Percentiles rank a stretch among this genome's conserved stretches.
Conservation (phyloP, 2,888 invertebrate species). For the Rhagonycha lutea region DNA sequence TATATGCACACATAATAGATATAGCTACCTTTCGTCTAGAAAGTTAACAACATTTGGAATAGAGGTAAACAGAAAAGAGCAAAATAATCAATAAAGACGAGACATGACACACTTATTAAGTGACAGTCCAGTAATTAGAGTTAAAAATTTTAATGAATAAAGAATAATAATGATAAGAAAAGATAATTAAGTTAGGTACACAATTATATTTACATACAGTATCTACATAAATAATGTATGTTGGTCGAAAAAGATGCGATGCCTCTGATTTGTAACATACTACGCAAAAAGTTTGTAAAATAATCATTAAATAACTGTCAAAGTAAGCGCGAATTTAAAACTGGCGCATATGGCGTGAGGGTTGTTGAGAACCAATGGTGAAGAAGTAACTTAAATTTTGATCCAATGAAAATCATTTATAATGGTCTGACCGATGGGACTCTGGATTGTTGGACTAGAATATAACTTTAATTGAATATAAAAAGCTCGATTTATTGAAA, state of each 20-base stretch:
- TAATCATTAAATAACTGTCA: too few species aligned
- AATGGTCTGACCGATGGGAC: conserved; percentile 42
- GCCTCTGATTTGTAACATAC: not conserved
- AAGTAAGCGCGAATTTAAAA: conserved; percentile 30
- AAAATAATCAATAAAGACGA: not conserved
- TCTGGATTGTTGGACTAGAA: conserved; percentile 20
- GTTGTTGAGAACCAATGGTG: conserved; percentile 21
- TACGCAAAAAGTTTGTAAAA: too few species aligned
- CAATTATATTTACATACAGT: too few species aligned
- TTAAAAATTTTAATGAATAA: not conserved
- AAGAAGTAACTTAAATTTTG: conserved; percentile 10
- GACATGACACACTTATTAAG: not conserved
- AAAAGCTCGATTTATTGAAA: not conserved
- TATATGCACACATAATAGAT: too few species aligned
- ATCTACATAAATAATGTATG: not conserved
- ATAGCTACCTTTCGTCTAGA: not conserved
- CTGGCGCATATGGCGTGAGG: conserved; percentile 40
- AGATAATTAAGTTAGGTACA: too few species aligned
- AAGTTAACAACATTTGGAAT: not conserved
- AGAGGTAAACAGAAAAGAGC: not conserved
- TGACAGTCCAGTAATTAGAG: not conserved
- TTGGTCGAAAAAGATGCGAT: not conserved
- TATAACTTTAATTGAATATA: not conserved
- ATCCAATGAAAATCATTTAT: conserved; percentile 38
- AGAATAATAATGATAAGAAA: not conserved